These are phyloP conservation scores for Rhodinocichla rosea DNA, from an alignment of 2,113 vertebrate species.

Conservation along the genomic window DNA sequence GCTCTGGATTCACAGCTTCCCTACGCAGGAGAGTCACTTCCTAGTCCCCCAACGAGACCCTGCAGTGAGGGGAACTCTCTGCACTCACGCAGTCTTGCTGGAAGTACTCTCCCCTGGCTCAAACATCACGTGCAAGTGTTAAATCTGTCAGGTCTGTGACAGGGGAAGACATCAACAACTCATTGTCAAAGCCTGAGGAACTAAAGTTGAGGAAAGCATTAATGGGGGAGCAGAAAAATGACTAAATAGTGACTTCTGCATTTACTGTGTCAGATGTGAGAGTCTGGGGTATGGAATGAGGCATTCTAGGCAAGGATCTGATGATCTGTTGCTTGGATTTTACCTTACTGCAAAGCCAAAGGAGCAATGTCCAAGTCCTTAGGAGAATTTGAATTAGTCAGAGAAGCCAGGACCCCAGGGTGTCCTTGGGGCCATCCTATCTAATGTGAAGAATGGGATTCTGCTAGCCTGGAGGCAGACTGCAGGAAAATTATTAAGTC, in stretches of 20 bases:
- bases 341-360: neutral
- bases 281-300: neutral
- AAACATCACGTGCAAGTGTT: neutral
- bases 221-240: neutral
- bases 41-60: accelerated
- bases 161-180: neutral
- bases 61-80: neutral
- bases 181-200: neutral
- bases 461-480: neutral
- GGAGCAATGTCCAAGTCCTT: neutral
- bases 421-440: neutral
- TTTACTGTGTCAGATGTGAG: neutral
- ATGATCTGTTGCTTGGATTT: neutral
- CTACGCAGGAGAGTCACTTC: neutral
- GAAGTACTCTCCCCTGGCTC: neutral
- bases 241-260: neutral
- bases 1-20: neutral
- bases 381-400: neutral
- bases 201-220: neutral
- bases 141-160: neutral
- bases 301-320: neutral
- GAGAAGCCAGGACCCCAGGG: neutral
- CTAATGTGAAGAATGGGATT: neutral
- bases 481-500: neutral
- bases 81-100: accelerated